Base-by-base conservation (phyloP, 2,797 vertebrate genomes). In the Siniperca obscura region DNA sequence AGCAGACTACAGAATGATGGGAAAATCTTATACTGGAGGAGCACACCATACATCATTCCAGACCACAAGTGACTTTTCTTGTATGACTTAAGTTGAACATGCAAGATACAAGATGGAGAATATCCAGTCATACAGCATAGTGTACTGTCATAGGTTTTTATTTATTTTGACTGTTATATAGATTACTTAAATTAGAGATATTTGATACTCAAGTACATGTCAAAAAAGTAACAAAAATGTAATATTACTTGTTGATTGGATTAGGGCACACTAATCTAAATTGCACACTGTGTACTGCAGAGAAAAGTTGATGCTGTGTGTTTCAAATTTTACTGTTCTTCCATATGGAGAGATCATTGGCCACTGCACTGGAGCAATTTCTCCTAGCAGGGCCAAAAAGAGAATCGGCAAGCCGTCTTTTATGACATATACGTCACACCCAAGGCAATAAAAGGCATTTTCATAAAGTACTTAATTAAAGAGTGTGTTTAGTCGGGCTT, bases 391-490 rank as follows among this genome's bases (percentile, higher is more conserved):
- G 11, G 48, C 53, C 59, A 81, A 82, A 84, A 81, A 56, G 44
- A 76, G 79, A 79, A 66, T 77, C 53, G 50, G 70, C 65, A 56
- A 71, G 60, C 61, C 69, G 30, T 89, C 67, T 74, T 83, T 91
- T 82, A 88, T 57, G 69, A 66, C 56, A 38, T 50, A 46, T 44
- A 77, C 40, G 78, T 87, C 86, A 87, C 87, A 80, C 86, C 70
- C 76, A 74, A 40, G 19, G 79, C 81, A 89, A 73, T 94, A 87
- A 93, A 93, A 88, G 17, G 27, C 64, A 65, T 80, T 82, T 88
- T 88, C 81, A 85, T 53, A 34, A 76, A 80, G 64, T 76, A 48
- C 83, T 86, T 90, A 90, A 91, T 94, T 90, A 92, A 88, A 93
- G 89, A 84, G 82, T 78, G 52, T 46, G 17, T 89, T 90, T 74